Base-by-base conservation (phyloP, 53 echinoderm and acorn worm genomes). In the Arbacia lixula region DNA sequence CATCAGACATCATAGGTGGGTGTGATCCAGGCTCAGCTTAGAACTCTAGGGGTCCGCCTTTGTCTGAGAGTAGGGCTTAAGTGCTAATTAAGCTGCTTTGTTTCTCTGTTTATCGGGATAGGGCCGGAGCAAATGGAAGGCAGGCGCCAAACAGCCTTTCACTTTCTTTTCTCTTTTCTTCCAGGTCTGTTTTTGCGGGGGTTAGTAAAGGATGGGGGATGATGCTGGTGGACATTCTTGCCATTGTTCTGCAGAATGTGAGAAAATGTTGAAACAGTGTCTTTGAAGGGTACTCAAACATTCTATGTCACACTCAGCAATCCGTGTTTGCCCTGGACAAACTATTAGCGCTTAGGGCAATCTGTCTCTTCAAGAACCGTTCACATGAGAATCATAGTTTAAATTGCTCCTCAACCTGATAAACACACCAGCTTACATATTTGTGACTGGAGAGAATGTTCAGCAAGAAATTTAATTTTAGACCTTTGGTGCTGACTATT, bases 21-120 rank as follows among this genome's bases (percentile, higher is more conserved):
- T 28, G 35, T 77, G 27, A 77, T 55, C 22, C 56, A 77, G 58
- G 78, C 26, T 58, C 78, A 77, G 22, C 40, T 77, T 58, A 21
- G 58, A 77, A 46, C 78, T 58, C 74, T 46, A n/a, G n/a, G n/a
- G 6, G 36, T 25, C 62, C 16, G 12, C 57, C 66, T 78, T 89
- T 85, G 85, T 89, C 60, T 3, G 43, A 36, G 52, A 68, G 25
- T 33, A 32, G 26, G 57, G 49, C 77, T 85, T 76, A 68, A 85
- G 85, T 76, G 85, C 85, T 89, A 85, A 89, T 89, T 89, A 68
- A 84, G 77, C 85, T 61, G 58, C 63, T 89, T 74, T 85, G 89
- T 89, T 84, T 85, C 77, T 66, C 57, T 89, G 89, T 89, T 53
- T 68, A 68, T 41, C 27, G 43, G 25, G 69, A 28, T 17, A 43